Evolutionary conservation across 2,888 invertebrate genomes (phyloP), one percentile per base, ranked within the genome.

Genomic region (Epinotia brunnichana): DNA sequence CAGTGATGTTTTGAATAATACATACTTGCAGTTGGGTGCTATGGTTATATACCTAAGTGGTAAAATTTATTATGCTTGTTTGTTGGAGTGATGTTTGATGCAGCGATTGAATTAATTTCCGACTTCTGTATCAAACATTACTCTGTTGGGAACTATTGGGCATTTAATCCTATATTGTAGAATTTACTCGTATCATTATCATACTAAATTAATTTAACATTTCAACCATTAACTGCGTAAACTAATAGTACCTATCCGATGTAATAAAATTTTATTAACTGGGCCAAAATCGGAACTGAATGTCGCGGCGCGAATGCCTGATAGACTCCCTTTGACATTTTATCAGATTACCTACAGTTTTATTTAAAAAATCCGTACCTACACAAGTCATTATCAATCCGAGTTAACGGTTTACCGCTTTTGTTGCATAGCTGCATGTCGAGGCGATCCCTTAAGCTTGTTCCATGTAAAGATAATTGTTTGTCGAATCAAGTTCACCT

Each of bases 11-110:
- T 90, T 88, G 78, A 89, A 84, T 88, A 91, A 90, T 92, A 93
- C 93, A 93, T 93, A 93, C 90, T 93, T 93, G 93, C 93, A 93
- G 92, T 85, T 90, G 93, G 92, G 93, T 92, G 92, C 90, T 91
- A 91, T 90, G 93, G 93, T 92, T 92, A 92, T 73, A 53, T 88
- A 90, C 86, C 90, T 93, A 90, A 91, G 92, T 89, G 90, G 91
- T 90, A 84, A 84, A 87, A 85, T 84, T 84, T 90, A 89, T 90
- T 90, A 89, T 92, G 92, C 92, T 92, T 93, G 90, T 91, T 89
- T 90, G 87, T 90, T 77, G 81, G 88, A 87, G 88, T 84, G 82
- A 83, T 87, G 87, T 80, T 89, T 83, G 91, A 90, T 75, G 81
- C 87, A 86, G 81, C 73, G 66, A 74, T 74, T 61, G 63, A 70